Base-by-base conservation (phyloP, 2,113 vertebrate species). In the Scalopus aquaticus region DNA sequence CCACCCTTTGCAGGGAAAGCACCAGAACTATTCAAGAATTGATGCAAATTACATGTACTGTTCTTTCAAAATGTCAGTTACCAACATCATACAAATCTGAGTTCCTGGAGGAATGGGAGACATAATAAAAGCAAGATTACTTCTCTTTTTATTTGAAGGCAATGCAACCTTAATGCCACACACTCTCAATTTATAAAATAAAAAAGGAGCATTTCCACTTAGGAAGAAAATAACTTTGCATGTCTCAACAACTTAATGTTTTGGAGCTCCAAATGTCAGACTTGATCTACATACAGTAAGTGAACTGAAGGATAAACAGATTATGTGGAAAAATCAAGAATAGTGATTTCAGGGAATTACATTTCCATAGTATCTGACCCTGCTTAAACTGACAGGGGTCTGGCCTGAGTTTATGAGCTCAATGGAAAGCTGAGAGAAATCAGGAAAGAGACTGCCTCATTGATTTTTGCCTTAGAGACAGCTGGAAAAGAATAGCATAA, bases 21-120 rank as follows among this genome's bases (percentile, higher is more conserved):
- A 44, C 19, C 10, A 54, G 46, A 90, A 73, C 37, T 49, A 28
- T 32, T 82, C 64, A 54, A 64, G 65, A 92, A 88, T 69, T 79
- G 42, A 69, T 85, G 74, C 44, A 97, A 80, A 94, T 78, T 86
- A 64, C 10, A 89, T 35, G 54, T 2, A 80, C 11, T 82, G 46
- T 72, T 88, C 77, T 92, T 83, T 83, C 62, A 89, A 96, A 92
- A 90, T 92, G 78, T 85, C 72, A 96, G 77, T 93, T 76, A 72
- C 67, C 30, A 79, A 67, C 17, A 84, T 54, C 35, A 67, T 82
- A 49, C 35, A 65, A 84, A 83, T 69, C 9, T 83, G 32, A 58
- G n/a, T 4, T 93, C 39, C 5, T 76, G 16, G 64, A 79, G 37
- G 64, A 89, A 88, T 65, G n/a, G n/a, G 44, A 94, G 51, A 93